Conservation (phyloP, 2,888 invertebrate genomes). For the Rotaria socialis region DNA sequence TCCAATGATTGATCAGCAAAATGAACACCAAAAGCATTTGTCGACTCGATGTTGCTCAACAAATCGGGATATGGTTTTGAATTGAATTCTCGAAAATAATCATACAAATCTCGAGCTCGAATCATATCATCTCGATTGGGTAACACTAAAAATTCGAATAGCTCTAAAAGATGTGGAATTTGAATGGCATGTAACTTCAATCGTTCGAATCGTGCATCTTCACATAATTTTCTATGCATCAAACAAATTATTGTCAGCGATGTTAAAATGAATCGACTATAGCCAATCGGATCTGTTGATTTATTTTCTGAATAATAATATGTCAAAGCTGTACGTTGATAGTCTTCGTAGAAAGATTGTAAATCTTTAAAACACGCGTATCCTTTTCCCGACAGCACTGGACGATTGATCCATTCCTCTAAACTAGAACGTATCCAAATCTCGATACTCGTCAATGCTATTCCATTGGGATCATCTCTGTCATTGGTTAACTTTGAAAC, state of each 20-base stretch:
- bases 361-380: background rate
- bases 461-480: background rate
- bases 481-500: background rate
- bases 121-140: slow-evolving; percentile 7
- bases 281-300: background rate
- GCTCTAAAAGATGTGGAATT: background rate
- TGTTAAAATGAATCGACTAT: background rate
- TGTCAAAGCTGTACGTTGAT: background rate
- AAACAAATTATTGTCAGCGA: background rate
- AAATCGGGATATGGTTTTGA: background rate
- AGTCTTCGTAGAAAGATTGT: background rate
- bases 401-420: background rate
- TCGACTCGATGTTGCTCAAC: background rate
- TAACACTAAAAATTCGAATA: background rate
- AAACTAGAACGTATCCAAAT: background rate
- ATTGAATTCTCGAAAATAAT: background rate
- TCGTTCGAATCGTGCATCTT: background rate
- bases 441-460: background rate
- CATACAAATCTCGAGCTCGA: slow-evolving; percentile 1
- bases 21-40: background rate
- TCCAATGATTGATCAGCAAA: background rate
- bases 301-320: background rate
- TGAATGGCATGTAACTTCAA: background rate
- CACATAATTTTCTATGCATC: background rate
- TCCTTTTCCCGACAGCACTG: background rate